phyloP scores from a whole-genome alignment of 2,113 vertebrate genomes.

The Rhea pennata region DNA sequence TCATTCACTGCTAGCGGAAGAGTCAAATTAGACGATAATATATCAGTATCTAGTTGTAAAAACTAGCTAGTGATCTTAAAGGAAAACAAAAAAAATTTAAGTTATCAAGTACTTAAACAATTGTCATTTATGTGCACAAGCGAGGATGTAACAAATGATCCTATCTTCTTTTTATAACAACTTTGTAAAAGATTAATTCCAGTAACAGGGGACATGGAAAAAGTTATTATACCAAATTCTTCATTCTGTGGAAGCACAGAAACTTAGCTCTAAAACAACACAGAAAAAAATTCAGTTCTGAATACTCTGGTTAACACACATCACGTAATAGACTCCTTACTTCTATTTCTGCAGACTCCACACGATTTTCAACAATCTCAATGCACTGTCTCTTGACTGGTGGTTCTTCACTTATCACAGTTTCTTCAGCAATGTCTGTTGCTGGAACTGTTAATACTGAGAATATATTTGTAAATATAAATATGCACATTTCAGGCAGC shows the following conservation, averaged over 20 bases:
- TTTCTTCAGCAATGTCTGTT: slow-evolving; percentile 91
- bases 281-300: slow-evolving; percentile 60
- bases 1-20: background rate
- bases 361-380: slow-evolving; percentile 86
- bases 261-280: slow-evolving; percentile 50
- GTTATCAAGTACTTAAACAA: background rate
- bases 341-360: slow-evolving; percentile 87
- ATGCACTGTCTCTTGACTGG: slow-evolving; percentile 85
- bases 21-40: background rate
- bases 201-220: background rate
- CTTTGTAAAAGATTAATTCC: background rate
- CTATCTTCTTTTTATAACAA: background rate
- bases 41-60: background rate
- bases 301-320: slow-evolving; percentile 65
- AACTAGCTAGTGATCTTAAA: background rate
- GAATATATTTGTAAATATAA: slow-evolving; percentile 30
- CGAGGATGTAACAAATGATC: background rate
- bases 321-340: slow-evolving; percentile 81
- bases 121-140: background rate
- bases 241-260: slow-evolving; percentile 54
- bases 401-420: slow-evolving; percentile 89
- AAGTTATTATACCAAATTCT: slow-evolving; percentile 11
- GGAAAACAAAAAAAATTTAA: background rate
- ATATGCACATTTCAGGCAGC: background rate
- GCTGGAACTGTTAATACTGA: slow-evolving; percentile 90